These are phyloP conservation scores for Drosophila nigricruria DNA, from an alignment of 2,888 invertebrate species.

Conservation along the genomic window DNA sequence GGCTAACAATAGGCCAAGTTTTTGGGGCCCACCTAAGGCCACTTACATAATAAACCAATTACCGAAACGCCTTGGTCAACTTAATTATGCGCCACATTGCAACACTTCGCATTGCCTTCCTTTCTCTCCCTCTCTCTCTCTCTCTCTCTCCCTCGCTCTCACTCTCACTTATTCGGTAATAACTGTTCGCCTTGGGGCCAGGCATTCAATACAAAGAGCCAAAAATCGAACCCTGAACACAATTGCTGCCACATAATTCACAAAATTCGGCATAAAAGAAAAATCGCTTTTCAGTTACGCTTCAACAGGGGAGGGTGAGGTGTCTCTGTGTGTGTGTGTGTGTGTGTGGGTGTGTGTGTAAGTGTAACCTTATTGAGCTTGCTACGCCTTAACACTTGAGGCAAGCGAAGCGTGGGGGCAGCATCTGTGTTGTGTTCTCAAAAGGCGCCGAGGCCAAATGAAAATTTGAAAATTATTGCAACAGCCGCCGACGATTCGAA, in stretches of 20 bases:
- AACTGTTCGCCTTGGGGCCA: conserved; percentile 25
- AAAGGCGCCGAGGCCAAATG: conserved; percentile 63
- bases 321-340: conserved; percentile 3
- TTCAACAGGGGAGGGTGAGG: neutral
- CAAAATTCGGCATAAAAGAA: conserved; percentile 64
- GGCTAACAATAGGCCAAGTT: conserved; percentile 38
- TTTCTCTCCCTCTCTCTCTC: neutral
- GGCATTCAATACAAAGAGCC: conserved; percentile 49
- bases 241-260: conserved; percentile 78
- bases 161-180: neutral
- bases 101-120: conserved; percentile 22
- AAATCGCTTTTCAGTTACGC: conserved; percentile 69
- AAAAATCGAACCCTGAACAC: conserved; percentile 59
- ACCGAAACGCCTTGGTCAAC: conserved; percentile 52
- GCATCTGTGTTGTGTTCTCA: conserved; percentile 71
- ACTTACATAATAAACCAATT: conserved; percentile 75
- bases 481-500: conserved; percentile 54
- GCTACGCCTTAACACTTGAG: conserved; percentile 18
- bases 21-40: conserved; percentile 40
- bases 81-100: conserved; percentile 70
- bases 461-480: conserved; percentile 81
- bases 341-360: conserved; percentile 4
- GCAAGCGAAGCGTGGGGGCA: conserved; percentile 34
- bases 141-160: neutral
- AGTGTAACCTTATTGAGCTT: conserved; percentile 53